Evolutionary conservation across 2,888 invertebrate species (phyloP).

Genomic region (Lamproptera curius): DNA sequence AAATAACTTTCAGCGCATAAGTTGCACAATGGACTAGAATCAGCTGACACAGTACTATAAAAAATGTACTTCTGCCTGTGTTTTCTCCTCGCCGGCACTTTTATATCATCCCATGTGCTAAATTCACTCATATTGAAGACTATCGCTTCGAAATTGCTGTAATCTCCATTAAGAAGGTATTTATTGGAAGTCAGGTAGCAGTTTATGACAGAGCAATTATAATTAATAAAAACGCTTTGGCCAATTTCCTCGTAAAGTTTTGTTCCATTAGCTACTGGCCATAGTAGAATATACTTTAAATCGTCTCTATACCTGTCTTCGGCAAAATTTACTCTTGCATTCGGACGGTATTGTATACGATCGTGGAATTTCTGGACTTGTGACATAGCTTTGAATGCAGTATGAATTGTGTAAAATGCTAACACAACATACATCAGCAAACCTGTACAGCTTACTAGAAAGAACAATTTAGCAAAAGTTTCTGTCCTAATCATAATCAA

Average conservation of each 20-base stretch:
- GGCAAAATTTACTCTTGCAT: slow-evolving; percentile 10
- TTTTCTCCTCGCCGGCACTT: slow-evolving; percentile 40
- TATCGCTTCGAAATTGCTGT: slow-evolving; percentile 53
- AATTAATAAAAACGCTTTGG: slow-evolving; percentile 38
- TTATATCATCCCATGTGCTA: slow-evolving; percentile 30
- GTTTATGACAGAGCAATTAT: slow-evolving; percentile 46
- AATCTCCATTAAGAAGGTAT: slow-evolving; percentile 34
- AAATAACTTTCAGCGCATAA: slow-evolving; percentile 47
- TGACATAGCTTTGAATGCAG: slow-evolving; percentile 35
- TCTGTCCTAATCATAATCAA: slow-evolving; percentile 29
- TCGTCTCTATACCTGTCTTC: slow-evolving; percentile 27
- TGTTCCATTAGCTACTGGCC: slow-evolving; percentile 34
- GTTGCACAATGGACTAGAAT: slow-evolving; percentile 47
- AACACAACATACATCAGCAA: slow-evolving; percentile 48
- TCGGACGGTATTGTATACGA: slow-evolving; percentile 19
- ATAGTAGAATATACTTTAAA: slow-evolving; percentile 52
- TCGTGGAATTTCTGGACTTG: slow-evolving; percentile 31
- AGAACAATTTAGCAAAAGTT: slow-evolving; percentile 55
- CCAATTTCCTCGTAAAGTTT: slow-evolving; percentile 36
- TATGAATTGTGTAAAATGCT: slow-evolving; percentile 55
- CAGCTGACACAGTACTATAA: slow-evolving; percentile 45
- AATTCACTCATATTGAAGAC: slow-evolving; percentile 45
- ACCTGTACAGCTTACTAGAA: slow-evolving; percentile 51
- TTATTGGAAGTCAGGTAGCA: slow-evolving; percentile 55
- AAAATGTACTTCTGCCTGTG: slow-evolving; percentile 58